Conservation (phyloP, 2,888 invertebrate species). For the Campaea margaritaria region DNA sequence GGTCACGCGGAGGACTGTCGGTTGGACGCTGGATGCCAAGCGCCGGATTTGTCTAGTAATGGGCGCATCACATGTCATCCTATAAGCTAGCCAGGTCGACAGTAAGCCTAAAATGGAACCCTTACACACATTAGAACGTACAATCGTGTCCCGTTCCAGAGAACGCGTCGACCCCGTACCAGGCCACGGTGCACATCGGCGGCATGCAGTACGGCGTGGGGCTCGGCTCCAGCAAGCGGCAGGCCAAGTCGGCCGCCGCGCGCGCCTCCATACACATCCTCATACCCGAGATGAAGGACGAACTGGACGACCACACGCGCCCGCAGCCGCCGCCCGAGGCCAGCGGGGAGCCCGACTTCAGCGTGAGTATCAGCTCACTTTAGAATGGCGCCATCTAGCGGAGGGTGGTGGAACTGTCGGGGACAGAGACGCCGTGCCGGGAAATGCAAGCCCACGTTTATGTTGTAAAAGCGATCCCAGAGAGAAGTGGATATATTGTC, state of each 20-base stretch:
- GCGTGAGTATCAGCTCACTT: constrained; percentile 49
- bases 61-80: too few relatives aligned
- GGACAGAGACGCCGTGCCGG: too few relatives aligned
- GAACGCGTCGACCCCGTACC: constrained; percentile 97
- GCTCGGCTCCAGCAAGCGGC: constrained; percentile 97
- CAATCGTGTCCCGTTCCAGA: constrained; percentile 79
- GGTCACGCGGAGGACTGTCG: too few relatives aligned
- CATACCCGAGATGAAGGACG: constrained; percentile 95
- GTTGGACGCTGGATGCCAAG: too few relatives aligned
- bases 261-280: constrained; percentile 94
- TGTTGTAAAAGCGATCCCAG: too few relatives aligned
- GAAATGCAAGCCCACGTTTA: too few relatives aligned
- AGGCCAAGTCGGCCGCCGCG: constrained; percentile 97
- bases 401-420: neutral
- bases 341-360: constrained; percentile 63
- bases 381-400: neutral
- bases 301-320: constrained; percentile 81
- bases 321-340: constrained; percentile 25
- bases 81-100: too few relatives aligned
- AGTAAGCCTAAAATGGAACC: too few relatives aligned
- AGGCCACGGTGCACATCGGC: constrained; percentile 96
- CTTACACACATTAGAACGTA: too few relatives aligned
- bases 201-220: constrained; percentile 97
- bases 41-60: too few relatives aligned
- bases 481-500: too few relatives aligned